These are phyloP conservation scores for Acronicta alni DNA, from an alignment of 2,888 invertebrate genomes.

Conservation along the genomic window DNA sequence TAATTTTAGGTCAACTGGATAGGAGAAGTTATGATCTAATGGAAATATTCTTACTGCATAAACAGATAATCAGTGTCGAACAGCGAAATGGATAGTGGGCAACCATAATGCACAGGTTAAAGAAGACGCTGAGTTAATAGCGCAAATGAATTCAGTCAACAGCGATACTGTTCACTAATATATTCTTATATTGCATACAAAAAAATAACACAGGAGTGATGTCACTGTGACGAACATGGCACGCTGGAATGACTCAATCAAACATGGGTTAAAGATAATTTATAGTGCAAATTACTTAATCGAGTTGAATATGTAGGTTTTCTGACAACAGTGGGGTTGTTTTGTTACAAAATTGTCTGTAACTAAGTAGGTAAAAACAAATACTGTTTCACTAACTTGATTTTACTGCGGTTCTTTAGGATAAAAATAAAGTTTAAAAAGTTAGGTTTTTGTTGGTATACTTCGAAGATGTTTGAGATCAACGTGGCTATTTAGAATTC, in stretches of 20 bases:
- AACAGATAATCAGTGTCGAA: neutral
- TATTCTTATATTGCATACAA: slow-evolving; percentile 48
- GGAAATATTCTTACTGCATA: too few relatives aligned
- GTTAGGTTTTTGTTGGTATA: too few relatives aligned
- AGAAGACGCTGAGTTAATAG: slow-evolving; percentile 20
- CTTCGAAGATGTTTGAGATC: too few relatives aligned
- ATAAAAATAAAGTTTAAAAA: too few relatives aligned
- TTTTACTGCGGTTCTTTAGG: too few relatives aligned
- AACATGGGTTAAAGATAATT: slow-evolving; percentile 1
- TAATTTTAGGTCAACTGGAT: too few relatives aligned
- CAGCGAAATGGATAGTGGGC: neutral
- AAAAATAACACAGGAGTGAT: slow-evolving; percentile 19
- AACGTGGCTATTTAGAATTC: too few relatives aligned
- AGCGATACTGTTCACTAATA: slow-evolving; percentile 24
- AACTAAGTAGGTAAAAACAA: neutral
- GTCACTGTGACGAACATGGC: slow-evolving; percentile 12
- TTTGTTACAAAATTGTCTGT: neutral
- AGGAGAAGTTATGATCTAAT: too few relatives aligned
- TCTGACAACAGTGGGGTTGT: neutral
- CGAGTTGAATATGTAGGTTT: neutral
- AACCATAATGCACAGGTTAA: slow-evolving; percentile 15
- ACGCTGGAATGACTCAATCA: slow-evolving; percentile 15
- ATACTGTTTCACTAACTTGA: neutral
- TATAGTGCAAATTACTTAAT: slow-evolving; percentile 3
- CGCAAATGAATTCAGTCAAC: slow-evolving; percentile 40